Conservation (phyloP, 2,797 vertebrate species). For the Sebastes flavidus region DNA sequence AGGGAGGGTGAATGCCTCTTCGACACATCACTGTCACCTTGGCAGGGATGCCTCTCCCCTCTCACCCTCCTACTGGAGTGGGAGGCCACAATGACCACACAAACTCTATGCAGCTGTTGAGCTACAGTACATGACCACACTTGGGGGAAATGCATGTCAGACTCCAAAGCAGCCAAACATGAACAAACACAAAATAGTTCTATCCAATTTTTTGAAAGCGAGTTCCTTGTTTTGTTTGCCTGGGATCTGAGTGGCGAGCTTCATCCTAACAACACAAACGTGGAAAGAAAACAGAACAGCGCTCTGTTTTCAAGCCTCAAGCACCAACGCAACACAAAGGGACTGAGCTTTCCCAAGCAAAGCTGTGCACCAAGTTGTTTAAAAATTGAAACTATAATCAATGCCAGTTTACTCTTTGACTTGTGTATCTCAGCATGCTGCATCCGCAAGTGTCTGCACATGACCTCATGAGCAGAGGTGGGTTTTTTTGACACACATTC, state of each 20-base stretch:
- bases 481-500: background rate
- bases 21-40: conserved; percentile 2
- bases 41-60: background rate
- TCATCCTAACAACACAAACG: background rate
- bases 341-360: background rate
- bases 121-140: background rate
- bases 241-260: background rate
- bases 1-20: conserved; percentile 1
- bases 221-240: background rate
- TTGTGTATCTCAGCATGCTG: background rate
- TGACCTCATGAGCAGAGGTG: background rate
- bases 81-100: background rate
- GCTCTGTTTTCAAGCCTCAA: background rate
- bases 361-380: background rate
- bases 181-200: background rate
- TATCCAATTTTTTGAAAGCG: background rate
- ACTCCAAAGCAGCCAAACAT: background rate
- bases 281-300: background rate
- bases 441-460: background rate
- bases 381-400: conserved; percentile 6
- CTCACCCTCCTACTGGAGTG: background rate
- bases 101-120: background rate
- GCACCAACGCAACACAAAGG: background rate
- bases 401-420: conserved; percentile 14
- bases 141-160: background rate